Evolutionary conservation across 2,797 vertebrate genomes (phyloP), one percentile per base, ranked within the genome.

Genomic region (Anguilla obscura): DNA sequence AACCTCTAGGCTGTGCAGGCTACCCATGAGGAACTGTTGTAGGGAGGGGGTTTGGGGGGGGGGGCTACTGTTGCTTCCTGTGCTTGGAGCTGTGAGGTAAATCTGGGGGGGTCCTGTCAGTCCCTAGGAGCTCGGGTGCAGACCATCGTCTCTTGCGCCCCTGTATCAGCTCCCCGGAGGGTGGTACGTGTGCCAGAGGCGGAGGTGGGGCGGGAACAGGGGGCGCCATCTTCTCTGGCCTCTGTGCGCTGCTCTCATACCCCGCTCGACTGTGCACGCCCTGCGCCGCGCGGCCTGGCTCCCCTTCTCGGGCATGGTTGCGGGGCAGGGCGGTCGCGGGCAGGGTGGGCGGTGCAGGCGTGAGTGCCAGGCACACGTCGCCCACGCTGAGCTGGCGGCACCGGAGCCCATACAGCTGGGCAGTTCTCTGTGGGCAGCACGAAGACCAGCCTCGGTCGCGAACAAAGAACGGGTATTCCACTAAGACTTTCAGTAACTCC

Each of bases 391-490:
- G 96, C 93, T 96, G 96, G 88, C 93, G 95, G 90, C 96, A 97
- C 89, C 93, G 90, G 63, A 97, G 94, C 89, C 95, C 94, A 0
- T 97, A 97, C 74, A 96, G 91, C 91, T 96, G 95, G 6, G 93
- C 90, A 85, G 95, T 97, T 93, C 93, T 95, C 92, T 94, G 94
- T 54, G 96, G 96, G 91, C 94, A 94, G 94, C 96, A 97, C 82
- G 96, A 97, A 91, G 96, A 96, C 96, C 96, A 97, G 91, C 96
- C 96, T 58, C 88, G 93, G 91, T 95, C 95, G 90, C 93, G 93
- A 87, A 97, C 96, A 90, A 97, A 97, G 92, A 97, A 97, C 0
- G 96, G 96, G 90, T 96, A 97, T 94, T 97, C 96, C 90, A 95
- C 95, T 94, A 97, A 94, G 91, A 97, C 96, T 90, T 95, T 96